These are phyloP conservation scores for Chromobotia macracanthus DNA, from an alignment of 2,797 vertebrate genomes.

Conservation along the genomic window DNA sequence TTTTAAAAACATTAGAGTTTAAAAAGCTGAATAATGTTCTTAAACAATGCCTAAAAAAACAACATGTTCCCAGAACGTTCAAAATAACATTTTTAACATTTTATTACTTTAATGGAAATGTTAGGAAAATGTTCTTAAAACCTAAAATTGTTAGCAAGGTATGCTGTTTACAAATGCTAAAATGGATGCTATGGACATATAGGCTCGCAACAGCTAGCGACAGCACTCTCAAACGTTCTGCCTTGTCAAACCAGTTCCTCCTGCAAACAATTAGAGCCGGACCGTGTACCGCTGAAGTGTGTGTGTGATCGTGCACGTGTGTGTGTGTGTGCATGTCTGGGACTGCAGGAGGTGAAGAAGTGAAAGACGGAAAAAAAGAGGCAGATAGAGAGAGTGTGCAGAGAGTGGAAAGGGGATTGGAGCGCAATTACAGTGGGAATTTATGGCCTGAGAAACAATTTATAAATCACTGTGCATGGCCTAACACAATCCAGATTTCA, in stretches of 20 bases:
- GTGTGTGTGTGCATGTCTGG: background rate
- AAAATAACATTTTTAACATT: too few relatives aligned
- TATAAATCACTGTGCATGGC: constrained; percentile 71
- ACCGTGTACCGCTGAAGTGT: constrained; percentile 44
- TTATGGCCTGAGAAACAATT: constrained; percentile 78
- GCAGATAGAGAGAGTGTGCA: constrained; percentile 22
- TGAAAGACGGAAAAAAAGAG: constrained; percentile 29
- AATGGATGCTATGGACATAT: background rate
- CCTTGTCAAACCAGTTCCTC: constrained; percentile 44
- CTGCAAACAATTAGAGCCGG: constrained; percentile 54
- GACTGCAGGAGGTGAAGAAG: constrained; percentile 20
- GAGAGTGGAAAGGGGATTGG: constrained; percentile 40
- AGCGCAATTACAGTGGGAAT: constrained; percentile 79
- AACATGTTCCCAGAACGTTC: too few relatives aligned
- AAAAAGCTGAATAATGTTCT: too few relatives aligned
- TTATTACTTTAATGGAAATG: too few relatives aligned
- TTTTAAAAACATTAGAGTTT: too few relatives aligned
- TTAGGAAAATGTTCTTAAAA: too few relatives aligned
- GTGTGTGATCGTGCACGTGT: background rate
- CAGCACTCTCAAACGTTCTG: constrained; percentile 20
- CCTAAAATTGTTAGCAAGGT: too few relatives aligned
- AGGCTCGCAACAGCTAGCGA: background rate
- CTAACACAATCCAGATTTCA: constrained; percentile 57
- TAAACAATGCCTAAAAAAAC: too few relatives aligned
- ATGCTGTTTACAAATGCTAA: background rate